Conservation (phyloP, 1,140 invertebrate genomes). For the Spodoptera litura region DNA sequence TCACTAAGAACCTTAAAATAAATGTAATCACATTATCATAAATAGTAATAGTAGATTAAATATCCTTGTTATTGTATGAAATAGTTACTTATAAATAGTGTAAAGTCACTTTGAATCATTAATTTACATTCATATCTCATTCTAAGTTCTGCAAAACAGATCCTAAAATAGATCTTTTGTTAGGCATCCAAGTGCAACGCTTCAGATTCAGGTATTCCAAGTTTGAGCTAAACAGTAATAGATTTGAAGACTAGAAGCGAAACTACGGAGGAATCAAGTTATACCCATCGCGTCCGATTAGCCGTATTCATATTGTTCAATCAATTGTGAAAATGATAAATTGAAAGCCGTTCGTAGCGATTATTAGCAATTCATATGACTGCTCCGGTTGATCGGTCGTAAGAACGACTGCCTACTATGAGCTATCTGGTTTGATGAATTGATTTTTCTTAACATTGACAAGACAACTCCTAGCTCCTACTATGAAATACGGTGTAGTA, state of each 20-base stretch:
- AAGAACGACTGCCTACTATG: no score
- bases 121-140: no score
- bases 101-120: no score
- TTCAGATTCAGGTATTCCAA: slow-evolving; percentile 12
- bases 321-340: slow-evolving; percentile 44
- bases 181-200: not conserved
- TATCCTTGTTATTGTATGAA: no score
- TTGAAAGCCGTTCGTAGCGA: slow-evolving; percentile 4
- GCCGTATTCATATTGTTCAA: slow-evolving; percentile 29
- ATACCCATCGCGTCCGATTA: slow-evolving; percentile 21
- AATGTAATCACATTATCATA: no score
- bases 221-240: slow-evolving; percentile 19
- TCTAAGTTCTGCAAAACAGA: not conserved
- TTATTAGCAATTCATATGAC: slow-evolving; percentile 1
- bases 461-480: no score
- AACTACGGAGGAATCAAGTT: slow-evolving; percentile 18
- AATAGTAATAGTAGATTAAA: no score
- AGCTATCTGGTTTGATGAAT: no score
- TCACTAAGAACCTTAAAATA: no score
- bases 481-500: no score
- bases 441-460: no score
- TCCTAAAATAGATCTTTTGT: slow-evolving; percentile 1
- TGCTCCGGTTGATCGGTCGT: not conserved
- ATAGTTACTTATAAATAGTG: no score
- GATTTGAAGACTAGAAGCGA: slow-evolving; percentile 3